A percentile compares a stretch with the other conserved stretches of the same genome.
phyloP scores from a whole-genome alignment of 2,888 invertebrate genomes.

The Epirrita christyi region DNA sequence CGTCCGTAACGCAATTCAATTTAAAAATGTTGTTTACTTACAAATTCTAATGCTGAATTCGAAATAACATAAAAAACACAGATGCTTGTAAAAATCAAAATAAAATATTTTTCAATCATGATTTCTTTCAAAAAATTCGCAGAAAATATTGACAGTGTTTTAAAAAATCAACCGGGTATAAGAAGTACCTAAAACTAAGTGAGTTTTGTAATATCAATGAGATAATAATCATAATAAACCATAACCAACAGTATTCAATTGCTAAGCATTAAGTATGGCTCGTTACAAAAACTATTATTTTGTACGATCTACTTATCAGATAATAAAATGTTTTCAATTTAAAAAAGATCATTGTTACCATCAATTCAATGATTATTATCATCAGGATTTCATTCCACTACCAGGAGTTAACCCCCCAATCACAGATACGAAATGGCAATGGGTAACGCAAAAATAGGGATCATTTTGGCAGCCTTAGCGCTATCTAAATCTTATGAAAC shows the following conservation, averaged over 20 bases:
- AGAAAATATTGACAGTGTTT: neutral
- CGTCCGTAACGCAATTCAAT: no score
- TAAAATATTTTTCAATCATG: constrained; percentile 14
- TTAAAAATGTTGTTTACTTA: constrained; percentile 5
- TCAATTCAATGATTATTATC: no score
- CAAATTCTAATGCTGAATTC: constrained; percentile 20
- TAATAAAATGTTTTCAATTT: no score
- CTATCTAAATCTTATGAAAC: no score
- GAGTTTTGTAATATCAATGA: neutral
- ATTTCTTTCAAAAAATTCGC: neutral
- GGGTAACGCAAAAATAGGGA: no score
- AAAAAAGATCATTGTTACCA: no score
- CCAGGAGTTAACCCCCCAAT: no score
- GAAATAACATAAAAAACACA: constrained; percentile 13
- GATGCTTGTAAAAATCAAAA: constrained; percentile 9
- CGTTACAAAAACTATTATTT: neutral
- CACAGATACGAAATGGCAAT: no score
- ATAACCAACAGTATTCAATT: neutral
- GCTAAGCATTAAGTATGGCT: neutral
- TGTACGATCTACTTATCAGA: neutral
- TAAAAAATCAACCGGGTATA: neutral
- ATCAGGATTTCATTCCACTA: no score
- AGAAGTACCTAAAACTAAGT: neutral
- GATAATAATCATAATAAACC: neutral
- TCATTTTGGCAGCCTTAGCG: no score